phyloP scores from a whole-genome alignment of 1,140 invertebrate genomes.

The Phocides pigmalion region DNA sequence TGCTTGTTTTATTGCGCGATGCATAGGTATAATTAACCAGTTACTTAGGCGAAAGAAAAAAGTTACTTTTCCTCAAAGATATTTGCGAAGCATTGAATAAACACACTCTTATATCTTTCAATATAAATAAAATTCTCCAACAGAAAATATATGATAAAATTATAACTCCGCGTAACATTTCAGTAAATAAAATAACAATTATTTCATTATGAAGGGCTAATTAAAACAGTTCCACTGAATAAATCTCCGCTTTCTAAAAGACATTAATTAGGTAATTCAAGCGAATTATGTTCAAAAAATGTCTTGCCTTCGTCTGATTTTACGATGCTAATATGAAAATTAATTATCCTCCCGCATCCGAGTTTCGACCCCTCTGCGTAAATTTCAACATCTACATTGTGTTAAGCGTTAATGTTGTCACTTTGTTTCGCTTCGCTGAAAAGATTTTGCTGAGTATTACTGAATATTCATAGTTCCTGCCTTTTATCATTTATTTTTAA shows the following conservation, averaged over 20 bases:
- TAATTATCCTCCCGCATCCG: conserved; percentile 25
- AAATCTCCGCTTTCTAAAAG: conserved; percentile 22
- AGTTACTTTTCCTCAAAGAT: no score
- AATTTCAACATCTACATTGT: conserved; percentile 6
- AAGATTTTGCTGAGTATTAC: conserved; percentile 4
- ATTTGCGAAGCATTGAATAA: no score
- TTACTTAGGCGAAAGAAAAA: no score
- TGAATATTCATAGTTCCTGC: conserved; percentile 26
- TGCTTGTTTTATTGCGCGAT: no score
- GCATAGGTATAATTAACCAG: no score
- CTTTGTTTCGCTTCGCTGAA: conserved; percentile 21
- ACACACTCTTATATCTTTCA: no score
- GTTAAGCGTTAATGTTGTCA: conserved; percentile 19
- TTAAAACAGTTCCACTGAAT: conserved; percentile 22
- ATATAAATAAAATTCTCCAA: no score
- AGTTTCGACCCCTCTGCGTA: conserved; percentile 6
- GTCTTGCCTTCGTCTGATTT: conserved; percentile 18
- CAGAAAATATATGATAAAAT: no score
- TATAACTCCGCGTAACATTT: conserved; percentile 11
- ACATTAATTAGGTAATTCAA: conserved; percentile 25
- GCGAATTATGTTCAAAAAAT: conserved; percentile 33
- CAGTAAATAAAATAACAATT: conserved; percentile 21
- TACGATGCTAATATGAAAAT: conserved; percentile 31
- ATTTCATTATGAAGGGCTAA: conserved; percentile 15
- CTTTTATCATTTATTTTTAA: conserved; percentile 17